Conservation (phyloP, 2,797 vertebrate genomes). For the Menidia menidia region DNA sequence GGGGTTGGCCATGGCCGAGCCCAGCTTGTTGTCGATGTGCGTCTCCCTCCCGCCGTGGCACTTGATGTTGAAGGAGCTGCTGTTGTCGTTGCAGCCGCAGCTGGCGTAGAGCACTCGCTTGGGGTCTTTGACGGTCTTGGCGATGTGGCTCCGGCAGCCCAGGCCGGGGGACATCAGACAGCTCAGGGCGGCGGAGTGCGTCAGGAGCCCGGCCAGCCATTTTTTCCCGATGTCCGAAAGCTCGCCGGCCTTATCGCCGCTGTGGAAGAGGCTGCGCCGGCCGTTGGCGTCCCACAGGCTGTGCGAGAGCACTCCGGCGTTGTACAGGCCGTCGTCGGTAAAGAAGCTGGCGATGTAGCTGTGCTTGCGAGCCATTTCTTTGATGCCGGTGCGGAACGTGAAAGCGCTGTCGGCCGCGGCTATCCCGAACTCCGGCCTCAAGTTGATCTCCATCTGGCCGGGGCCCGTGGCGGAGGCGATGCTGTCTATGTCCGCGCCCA, state of each 20-base stretch:
- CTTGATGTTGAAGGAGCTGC: constrained; percentile 91
- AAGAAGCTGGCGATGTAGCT: constrained; percentile 92
- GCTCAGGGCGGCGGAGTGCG: constrained; percentile 91
- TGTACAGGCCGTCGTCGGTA: constrained; percentile 88
- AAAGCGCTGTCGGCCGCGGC: constrained; percentile 91
- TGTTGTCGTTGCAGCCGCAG: constrained; percentile 91
- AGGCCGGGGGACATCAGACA: constrained; percentile 90
- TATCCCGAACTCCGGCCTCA: constrained; percentile 91
- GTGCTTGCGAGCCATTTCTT: constrained; percentile 93
- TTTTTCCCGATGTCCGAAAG: constrained; percentile 87
- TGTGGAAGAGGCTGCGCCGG: constrained; percentile 86
- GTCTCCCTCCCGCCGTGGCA: constrained; percentile 87
- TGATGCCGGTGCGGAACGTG: constrained; percentile 92
- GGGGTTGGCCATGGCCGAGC: constrained; percentile 92
- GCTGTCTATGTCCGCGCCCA: constrained; percentile 91
- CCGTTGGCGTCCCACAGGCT: constrained; percentile 89
- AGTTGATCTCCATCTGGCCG: constrained; percentile 93
- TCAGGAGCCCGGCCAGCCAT: constrained; percentile 90
- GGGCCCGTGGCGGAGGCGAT: constrained; percentile 90
- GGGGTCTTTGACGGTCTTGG: constrained; percentile 84
- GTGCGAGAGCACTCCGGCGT: constrained; percentile 89
- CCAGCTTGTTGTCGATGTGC: constrained; percentile 91
- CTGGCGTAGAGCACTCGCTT: constrained; percentile 84
- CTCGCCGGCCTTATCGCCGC: constrained; percentile 72
- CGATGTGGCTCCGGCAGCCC: constrained; percentile 86